Evolutionary conservation across 2,888 invertebrate genomes (phyloP).

Genomic region (Fragum whitleyi): DNA sequence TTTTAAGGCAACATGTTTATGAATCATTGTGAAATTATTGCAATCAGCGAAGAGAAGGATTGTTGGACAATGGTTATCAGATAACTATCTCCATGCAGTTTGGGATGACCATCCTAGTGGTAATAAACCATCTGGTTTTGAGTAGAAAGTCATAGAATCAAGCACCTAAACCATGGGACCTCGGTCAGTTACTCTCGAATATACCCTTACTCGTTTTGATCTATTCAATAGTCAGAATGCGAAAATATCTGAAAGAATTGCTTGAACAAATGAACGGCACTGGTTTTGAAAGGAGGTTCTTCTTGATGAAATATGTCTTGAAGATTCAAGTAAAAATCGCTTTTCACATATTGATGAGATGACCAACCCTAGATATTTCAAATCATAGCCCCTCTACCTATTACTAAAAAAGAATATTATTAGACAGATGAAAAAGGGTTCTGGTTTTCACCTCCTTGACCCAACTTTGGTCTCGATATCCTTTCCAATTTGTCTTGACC

Average conservation of each 20-base stretch:
- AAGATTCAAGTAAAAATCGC: too few species aligned
- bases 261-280: too few species aligned
- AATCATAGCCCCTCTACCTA: too few species aligned
- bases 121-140: slow-evolving; percentile 55
- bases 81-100: slow-evolving; percentile 9
- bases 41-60: too few species aligned
- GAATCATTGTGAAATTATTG: too few species aligned
- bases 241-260: too few species aligned
- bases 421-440: background rate
- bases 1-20: too few species aligned
- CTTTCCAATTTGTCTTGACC: slow-evolving; percentile 36
- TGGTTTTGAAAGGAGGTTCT: too few species aligned
- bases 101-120: slow-evolving; percentile 19
- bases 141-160: slow-evolving; percentile 49
- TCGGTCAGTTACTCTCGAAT: background rate
- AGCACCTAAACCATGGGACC: slow-evolving; percentile 17
- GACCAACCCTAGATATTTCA: too few species aligned
- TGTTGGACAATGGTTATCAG: background rate
- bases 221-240: too few species aligned
- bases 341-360: too few species aligned
- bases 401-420: background rate
- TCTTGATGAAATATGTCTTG: too few species aligned
- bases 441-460: slow-evolving; percentile 47
- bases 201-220: background rate
- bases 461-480: slow-evolving; percentile 30